Conservation (phyloP, 2,113 vertebrate genomes). For the Esox niger region DNA sequence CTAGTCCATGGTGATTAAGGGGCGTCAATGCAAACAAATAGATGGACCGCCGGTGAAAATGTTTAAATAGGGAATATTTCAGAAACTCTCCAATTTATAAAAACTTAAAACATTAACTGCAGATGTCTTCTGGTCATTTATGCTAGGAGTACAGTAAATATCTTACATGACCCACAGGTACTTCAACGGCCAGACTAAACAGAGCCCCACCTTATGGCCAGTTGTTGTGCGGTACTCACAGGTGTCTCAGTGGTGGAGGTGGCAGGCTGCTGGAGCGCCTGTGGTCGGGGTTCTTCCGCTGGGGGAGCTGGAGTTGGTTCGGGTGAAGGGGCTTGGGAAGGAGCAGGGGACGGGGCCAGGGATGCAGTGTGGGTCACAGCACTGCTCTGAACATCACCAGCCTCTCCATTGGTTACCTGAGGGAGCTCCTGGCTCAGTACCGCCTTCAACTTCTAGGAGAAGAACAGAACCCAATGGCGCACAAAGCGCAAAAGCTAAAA, state of each 20-base stretch:
- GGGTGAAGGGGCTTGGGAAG: slow-evolving; percentile 29
- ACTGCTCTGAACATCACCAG: slow-evolving; percentile 81
- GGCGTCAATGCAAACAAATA: too few relatives aligned
- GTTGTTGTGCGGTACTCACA: slow-evolving; percentile 70
- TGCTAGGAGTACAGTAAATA: too few relatives aligned
- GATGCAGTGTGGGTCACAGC: slow-evolving; percentile 66
- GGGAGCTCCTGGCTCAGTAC: slow-evolving; percentile 90
- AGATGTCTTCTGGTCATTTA: too few relatives aligned
- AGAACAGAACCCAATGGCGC: slow-evolving; percentile 34
- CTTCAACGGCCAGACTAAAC: neutral
- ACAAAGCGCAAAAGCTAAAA: neutral
- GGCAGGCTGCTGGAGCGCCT: slow-evolving; percentile 93
- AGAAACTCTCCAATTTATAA: too few relatives aligned
- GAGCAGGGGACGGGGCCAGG: slow-evolving; percentile 11
- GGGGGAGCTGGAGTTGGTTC: slow-evolving; percentile 66
- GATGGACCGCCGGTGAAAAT: too few relatives aligned
- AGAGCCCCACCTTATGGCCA: neutral
- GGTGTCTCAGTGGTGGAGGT: slow-evolving; percentile 97
- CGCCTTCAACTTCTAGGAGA: slow-evolving; percentile 84
- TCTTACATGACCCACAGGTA: neutral
- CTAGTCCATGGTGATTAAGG: too few relatives aligned
- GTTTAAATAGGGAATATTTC: too few relatives aligned
- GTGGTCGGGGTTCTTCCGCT: slow-evolving; percentile 81
- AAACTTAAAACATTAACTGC: too few relatives aligned
- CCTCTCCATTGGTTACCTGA: slow-evolving; percentile 93